phyloP scores from a whole-genome alignment of 2,113 vertebrate species.

The Cromileptes altivelis region DNA sequence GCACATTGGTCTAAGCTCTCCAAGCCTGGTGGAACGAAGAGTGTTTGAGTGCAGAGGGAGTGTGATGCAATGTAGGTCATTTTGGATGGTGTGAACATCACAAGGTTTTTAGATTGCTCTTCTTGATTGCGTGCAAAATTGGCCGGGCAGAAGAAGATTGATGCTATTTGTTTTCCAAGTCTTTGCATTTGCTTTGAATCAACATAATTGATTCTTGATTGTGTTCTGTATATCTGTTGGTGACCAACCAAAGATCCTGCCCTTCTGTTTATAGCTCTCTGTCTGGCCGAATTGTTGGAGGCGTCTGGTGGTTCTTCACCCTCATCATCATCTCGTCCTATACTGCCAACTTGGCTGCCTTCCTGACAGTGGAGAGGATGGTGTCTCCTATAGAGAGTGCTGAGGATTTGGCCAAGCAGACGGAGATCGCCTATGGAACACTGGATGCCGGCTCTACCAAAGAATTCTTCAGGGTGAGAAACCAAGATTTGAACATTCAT shows the following conservation, averaged over 20 bases:
- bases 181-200: too few species aligned
- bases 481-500: neutral
- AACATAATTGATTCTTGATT: conserved; percentile 9
- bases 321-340: conserved; percentile 99
- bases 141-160: conserved; percentile 20
- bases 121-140: conserved; percentile 56
- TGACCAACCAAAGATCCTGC: conserved; percentile 3
- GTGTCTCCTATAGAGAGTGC: conserved; percentile 99
- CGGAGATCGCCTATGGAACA: conserved; percentile 97
- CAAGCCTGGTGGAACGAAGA: conserved; percentile 65
- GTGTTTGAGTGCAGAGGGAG: conserved; percentile 56
- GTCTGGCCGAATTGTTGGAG: conserved; percentile 96
- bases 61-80: conserved; percentile 76
- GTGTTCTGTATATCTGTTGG: neutral
- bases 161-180: conserved; percentile 11
- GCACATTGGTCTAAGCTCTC: conserved; percentile 76
- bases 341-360: conserved; percentile 98
- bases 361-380: conserved; percentile 99
- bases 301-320: conserved; percentile 99
- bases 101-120: conserved; percentile 55
- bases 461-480: conserved; percentile 97
- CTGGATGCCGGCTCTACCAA: conserved; percentile 98
- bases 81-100: conserved; percentile 54
- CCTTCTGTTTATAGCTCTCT: conserved; percentile 88
- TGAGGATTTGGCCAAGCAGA: conserved; percentile 98